Conservation (phyloP, 2,888 invertebrate species). For the Melanophora roralis region DNA sequence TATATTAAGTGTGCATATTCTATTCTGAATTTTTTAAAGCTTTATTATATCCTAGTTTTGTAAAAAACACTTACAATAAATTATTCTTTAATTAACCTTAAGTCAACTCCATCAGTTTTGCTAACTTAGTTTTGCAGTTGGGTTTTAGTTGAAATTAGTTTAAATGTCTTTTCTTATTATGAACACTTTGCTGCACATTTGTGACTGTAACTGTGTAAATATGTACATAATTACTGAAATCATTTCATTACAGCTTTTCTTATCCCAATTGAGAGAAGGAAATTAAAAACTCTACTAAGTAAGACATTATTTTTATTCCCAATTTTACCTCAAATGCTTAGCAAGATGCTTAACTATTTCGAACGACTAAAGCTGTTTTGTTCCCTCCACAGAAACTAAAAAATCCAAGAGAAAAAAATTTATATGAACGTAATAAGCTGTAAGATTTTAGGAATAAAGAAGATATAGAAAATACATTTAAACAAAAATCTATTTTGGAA, state of each 20-base stretch:
- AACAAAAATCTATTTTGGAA: too few relatives aligned
- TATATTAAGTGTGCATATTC: too few relatives aligned
- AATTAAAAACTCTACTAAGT: constrained; percentile 33
- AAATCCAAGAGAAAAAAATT: neutral
- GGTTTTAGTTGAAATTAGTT: constrained; percentile 22
- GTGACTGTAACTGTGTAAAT: constrained; percentile 21
- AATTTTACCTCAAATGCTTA: constrained; percentile 32
- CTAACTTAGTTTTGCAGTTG: neutral
- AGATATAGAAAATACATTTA: too few relatives aligned
- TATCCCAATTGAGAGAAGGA: neutral
- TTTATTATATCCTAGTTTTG: too few relatives aligned
- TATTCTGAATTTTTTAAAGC: too few relatives aligned
- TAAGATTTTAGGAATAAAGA: too few relatives aligned
- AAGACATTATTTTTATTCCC: constrained; percentile 43
- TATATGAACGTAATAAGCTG: neutral
- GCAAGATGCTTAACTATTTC: constrained; percentile 57
- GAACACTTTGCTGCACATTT: constrained; percentile 19
- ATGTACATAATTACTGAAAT: constrained; percentile 28
- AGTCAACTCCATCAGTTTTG: neutral
- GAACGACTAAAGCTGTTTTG: constrained; percentile 34
- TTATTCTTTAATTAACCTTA: constrained; percentile 21
- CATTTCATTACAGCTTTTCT: constrained; percentile 24
- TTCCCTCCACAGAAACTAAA: neutral
- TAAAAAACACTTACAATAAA: too few relatives aligned
- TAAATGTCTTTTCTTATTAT: constrained; percentile 16